Percentiles rank a stretch among this genome's conserved stretches.
Conservation (phyloP, 1,140 invertebrate genomes). For the Pseudomyrmex sp. region DNA sequence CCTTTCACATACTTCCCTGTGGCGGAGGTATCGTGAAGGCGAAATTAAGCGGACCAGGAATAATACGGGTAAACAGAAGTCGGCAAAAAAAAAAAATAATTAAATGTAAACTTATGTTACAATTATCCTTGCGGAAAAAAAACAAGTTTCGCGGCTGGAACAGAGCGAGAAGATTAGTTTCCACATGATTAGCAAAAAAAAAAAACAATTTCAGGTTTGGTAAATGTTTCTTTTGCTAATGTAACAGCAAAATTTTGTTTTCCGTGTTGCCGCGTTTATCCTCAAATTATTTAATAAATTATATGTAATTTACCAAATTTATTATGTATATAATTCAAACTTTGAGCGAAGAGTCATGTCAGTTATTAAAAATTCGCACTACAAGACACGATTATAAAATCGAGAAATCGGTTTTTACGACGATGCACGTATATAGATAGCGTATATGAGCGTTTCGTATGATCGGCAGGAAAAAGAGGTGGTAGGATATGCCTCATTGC, state of each 20-base stretch:
- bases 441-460: conserved; percentile 19
- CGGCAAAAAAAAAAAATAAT: conserved; percentile 14
- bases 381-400: neutral
- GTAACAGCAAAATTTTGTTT: too few species aligned
- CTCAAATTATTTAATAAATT: too few species aligned
- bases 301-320: too few species aligned
- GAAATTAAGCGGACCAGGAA: conserved; percentile 79
- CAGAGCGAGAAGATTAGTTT: too few species aligned
- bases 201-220: too few species aligned
- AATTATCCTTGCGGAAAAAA: neutral
- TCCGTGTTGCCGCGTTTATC: too few species aligned
- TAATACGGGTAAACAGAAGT: conserved; percentile 65
- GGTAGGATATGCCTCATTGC: conserved; percentile 78
- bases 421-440: neutral
- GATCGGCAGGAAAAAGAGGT: conserved; percentile 79
- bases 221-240: too few species aligned
- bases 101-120: neutral
- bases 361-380: too few species aligned
- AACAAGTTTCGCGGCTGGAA: neutral
- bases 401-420: neutral
- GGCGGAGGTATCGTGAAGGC: conserved; percentile 79
- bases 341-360: too few species aligned
- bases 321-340: too few species aligned
- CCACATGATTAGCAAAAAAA: too few species aligned
- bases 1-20: conserved; percentile 82